Evolutionary conservation across 2,113 vertebrate genomes (phyloP), one percentile per base, ranked within the genome.

Genomic region (Oostethus manadensis): DNA sequence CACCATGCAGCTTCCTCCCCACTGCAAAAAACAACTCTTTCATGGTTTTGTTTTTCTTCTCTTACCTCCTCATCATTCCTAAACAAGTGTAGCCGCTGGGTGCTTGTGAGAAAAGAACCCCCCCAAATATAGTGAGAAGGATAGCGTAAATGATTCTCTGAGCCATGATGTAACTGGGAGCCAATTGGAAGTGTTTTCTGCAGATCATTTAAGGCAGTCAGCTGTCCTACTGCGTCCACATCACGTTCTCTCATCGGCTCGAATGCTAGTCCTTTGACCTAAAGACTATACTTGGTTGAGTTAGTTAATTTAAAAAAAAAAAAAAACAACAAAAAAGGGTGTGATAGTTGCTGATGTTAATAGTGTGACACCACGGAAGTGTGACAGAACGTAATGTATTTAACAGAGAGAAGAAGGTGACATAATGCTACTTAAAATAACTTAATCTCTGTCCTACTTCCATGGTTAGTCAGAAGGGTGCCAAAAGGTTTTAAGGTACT

Each of bases 81-180:
- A 38, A 66, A 76, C 68, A 51, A 62, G 68, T 68, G 56, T 62
- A 68, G 61, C 49, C 59, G 53, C 29, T 65, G 68, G 80, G 61
- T 64, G 60, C 60, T 13, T 70, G 55, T 74, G 62, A 56, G 43
- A 51, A 42, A 58, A 14, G 60, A 14, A 40, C 2, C 17, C 38
- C 21, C 50, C 38, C 10, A 42, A 53, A 49, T 67, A 54, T 35
- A 64, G 68, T 65, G 29, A 23, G 58, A 53, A 63, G 68, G 64
- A 70, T 51, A 66, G 51, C 65, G 61, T 59, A 68, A 60, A 50
- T 58, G 29, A 77, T 58, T 71, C 80, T 78, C 71, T 66, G 3
- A 83, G 56, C 83, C 79, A 77, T 93, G 89, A 92, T 90, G 86
- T 94, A 91, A 92, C 75, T 65, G 54, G 56, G 63, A 85, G 75